Evolutionary conservation across 2,113 vertebrate genomes (phyloP).

Genomic region (Axis porcinus): DNA sequence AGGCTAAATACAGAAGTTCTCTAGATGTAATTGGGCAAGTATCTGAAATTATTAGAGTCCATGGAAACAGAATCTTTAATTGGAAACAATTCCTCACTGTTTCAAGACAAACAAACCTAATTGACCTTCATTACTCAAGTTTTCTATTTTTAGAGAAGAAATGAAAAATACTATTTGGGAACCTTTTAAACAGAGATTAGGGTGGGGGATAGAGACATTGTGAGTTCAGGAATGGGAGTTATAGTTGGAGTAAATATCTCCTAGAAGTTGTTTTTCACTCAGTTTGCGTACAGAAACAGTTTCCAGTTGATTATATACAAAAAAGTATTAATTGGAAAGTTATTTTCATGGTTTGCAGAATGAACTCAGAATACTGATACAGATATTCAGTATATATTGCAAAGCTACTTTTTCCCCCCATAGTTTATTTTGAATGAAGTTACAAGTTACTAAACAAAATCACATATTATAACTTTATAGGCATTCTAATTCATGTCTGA

Average conservation of each 20-base stretch:
- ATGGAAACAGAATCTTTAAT: constrained; percentile 12
- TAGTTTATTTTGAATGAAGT: neutral
- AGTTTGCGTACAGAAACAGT: neutral
- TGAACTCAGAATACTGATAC: neutral
- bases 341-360: neutral
- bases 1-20: neutral
- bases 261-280: neutral
- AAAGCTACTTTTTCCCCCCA: neutral
- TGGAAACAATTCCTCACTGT: constrained; percentile 3
- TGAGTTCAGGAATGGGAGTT: accelerated
- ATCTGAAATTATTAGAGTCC: neutral
- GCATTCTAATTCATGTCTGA: constrained; percentile 22
- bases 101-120: constrained; percentile 36
- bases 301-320: constrained; percentile 25
- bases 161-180: neutral
- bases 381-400: neutral
- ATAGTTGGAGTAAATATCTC: neutral
- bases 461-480: constrained; percentile 32
- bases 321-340: neutral
- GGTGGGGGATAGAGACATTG: accelerated
- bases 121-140: neutral
- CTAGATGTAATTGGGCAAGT: constrained; percentile 21
- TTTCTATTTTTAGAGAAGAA: neutral
- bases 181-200: neutral
- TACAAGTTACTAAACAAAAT: constrained; percentile 33